phyloP scores from a whole-genome alignment of 2,797 vertebrate genomes.

The Gephyroberyx darwinii region DNA sequence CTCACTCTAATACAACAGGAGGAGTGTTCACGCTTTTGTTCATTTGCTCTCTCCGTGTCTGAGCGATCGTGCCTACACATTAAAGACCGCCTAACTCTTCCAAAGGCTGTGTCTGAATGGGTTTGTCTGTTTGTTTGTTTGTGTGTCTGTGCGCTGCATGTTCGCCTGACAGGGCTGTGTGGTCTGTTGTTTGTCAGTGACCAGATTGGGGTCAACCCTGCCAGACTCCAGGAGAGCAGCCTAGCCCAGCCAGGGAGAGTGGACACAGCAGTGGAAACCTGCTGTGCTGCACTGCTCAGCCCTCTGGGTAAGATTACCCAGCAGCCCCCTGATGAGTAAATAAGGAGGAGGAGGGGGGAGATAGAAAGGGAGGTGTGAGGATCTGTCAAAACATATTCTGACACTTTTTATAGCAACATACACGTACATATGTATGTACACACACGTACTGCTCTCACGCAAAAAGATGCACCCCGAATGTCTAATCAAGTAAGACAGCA shows the following conservation, averaged over 20 bases:
- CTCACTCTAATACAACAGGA: too few relatives aligned
- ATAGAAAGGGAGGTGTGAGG: conserved; percentile 10
- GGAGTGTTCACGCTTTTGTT: conserved; percentile 20
- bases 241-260: conserved; percentile 26
- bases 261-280: conserved; percentile 44
- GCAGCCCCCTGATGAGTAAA: conserved; percentile 31
- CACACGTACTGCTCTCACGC: conserved; percentile 12
- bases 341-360: background rate
- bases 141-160: background rate
- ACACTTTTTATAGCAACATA: background rate
- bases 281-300: conserved; percentile 21
- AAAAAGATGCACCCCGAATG: background rate
- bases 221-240: conserved; percentile 66
- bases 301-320: conserved; percentile 47
- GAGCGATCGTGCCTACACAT: conserved; percentile 17
- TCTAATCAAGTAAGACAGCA: conserved; percentile 14
- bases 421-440: conserved; percentile 5
- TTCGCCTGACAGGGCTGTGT: conserved; percentile 25
- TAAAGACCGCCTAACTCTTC: conserved; percentile 12
- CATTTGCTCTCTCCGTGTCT: conserved; percentile 16
- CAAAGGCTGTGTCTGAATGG: conserved; percentile 12
- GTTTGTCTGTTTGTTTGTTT: conserved; percentile 24
- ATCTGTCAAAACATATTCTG: background rate
- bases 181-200: conserved; percentile 44
- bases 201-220: conserved; percentile 35